A percentile compares a stretch with the other conserved stretches of the same genome.
These are phyloP conservation scores for Lycaon pictus DNA, from an alignment of 2,113 vertebrate species.

Conservation along the genomic window DNA sequence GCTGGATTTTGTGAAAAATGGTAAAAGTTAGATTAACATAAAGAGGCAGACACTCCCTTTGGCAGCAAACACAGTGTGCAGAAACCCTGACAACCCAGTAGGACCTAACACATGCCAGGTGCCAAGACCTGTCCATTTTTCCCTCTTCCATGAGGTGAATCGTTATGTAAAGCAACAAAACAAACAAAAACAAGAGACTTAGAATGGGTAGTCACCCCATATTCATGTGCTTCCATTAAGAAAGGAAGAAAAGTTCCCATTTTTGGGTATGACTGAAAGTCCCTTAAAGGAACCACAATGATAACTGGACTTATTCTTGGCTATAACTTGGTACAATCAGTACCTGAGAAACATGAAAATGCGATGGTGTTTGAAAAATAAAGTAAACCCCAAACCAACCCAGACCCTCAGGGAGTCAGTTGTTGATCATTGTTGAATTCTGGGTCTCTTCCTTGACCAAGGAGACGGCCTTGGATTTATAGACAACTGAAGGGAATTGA, in stretches of 20 bases:
- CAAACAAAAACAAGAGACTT: not conserved
- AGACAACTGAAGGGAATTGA: not conserved
- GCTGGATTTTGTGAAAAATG: constrained; percentile 79
- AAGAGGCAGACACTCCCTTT: not conserved
- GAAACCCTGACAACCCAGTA: not conserved
- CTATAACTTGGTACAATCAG: not conserved
- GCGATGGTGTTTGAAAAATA: constrained; percentile 30
- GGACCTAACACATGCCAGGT: not conserved
- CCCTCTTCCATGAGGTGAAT: not conserved
- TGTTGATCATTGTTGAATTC: not conserved
- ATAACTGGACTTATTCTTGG: not conserved
- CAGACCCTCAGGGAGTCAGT: not conserved
- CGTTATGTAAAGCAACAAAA: constrained; percentile 29
- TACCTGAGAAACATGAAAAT: not conserved
- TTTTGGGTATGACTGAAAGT: constrained; percentile 39
- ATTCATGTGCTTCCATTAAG: not conserved
- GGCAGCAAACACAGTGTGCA: not conserved
- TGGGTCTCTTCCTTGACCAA: not conserved
- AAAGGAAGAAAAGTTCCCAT: not conserved
- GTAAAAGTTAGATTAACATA: not conserved
- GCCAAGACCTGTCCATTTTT: not conserved
- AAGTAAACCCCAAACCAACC: constrained; percentile 9
- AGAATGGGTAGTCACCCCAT: not conserved
- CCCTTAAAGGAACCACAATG: not conserved
- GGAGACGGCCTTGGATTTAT: not conserved